phyloP scores from a whole-genome alignment of 2,797 vertebrate species.

The Sorex maritimensis region DNA sequence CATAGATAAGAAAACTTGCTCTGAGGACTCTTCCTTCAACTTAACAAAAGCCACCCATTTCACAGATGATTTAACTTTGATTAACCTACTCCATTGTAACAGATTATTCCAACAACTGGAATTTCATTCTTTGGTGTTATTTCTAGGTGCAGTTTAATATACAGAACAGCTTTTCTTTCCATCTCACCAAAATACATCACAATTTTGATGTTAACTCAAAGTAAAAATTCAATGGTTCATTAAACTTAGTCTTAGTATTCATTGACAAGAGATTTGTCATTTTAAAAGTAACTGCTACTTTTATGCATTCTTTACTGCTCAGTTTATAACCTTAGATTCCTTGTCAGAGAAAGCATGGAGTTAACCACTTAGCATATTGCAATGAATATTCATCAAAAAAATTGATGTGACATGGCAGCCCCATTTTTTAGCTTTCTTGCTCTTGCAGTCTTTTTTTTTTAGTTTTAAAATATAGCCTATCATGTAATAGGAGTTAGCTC shows the following conservation, averaged over 20 bases:
- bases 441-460: slow-evolving; percentile 75
- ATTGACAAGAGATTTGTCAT: slow-evolving; percentile 89
- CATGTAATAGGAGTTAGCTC: slow-evolving; percentile 53
- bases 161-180: slow-evolving; percentile 88
- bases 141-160: slow-evolving; percentile 90
- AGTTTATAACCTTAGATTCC: slow-evolving; percentile 89
- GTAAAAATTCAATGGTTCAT: slow-evolving; percentile 91
- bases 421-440: slow-evolving; percentile 84
- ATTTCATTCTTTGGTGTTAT: slow-evolving; percentile 89
- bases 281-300: slow-evolving; percentile 89
- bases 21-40: slow-evolving; percentile 86
- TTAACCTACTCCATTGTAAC: slow-evolving; percentile 91
- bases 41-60: slow-evolving; percentile 93
- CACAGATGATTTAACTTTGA: slow-evolving; percentile 93
- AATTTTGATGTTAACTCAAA: slow-evolving; percentile 91
- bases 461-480: slow-evolving; percentile 79
- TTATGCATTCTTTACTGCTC: slow-evolving; percentile 86
- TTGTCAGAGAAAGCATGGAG: slow-evolving; percentile 89
- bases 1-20: slow-evolving; percentile 87
- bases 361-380: slow-evolving; percentile 88
- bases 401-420: slow-evolving; percentile 87
- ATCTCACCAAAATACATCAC: slow-evolving; percentile 91
- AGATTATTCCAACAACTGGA: slow-evolving; percentile 91
- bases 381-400: slow-evolving; percentile 90
- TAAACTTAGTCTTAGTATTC: slow-evolving; percentile 89